Evolutionary conservation across 1,140 invertebrate species (phyloP).

Genomic region (Leptoteleia sp.): DNA sequence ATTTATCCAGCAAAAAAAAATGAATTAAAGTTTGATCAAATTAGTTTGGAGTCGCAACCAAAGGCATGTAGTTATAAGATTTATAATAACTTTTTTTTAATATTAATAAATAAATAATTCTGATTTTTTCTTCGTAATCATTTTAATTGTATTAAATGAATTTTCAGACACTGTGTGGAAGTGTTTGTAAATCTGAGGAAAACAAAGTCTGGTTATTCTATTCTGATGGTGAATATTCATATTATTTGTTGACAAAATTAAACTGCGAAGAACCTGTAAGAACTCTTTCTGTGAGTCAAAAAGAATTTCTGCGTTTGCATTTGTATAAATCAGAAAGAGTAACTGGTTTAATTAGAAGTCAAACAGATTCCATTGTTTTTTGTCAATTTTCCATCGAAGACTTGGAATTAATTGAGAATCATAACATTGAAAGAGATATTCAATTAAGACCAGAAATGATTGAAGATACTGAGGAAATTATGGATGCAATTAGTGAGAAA

Average conservation of each 20-base stretch:
- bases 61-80: neutral
- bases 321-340: constrained; percentile 60
- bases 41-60: constrained; percentile 49
- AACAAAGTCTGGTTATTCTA: constrained; percentile 70
- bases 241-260: constrained; percentile 64
- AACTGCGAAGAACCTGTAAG: constrained; percentile 12
- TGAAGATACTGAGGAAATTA: constrained; percentile 51
- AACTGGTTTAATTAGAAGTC: constrained; percentile 44
- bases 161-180: constrained; percentile 57
- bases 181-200: constrained; percentile 41
- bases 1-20: constrained; percentile 56
- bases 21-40: constrained; percentile 63
- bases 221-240: constrained; percentile 55
- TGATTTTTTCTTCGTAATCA: neutral
- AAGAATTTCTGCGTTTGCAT: constrained; percentile 58
- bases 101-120: neutral
- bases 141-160: too few relatives aligned
- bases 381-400: constrained; percentile 44
- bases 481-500: constrained; percentile 70
- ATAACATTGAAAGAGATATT: constrained; percentile 20
- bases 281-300: constrained; percentile 39
- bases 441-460: constrained; percentile 69
- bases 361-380: constrained; percentile 46
- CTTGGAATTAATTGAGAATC: constrained; percentile 35
- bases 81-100: too few relatives aligned